Evolutionary conservation across 2,888 invertebrate genomes (phyloP).

Genomic region (Patella caerulea): DNA sequence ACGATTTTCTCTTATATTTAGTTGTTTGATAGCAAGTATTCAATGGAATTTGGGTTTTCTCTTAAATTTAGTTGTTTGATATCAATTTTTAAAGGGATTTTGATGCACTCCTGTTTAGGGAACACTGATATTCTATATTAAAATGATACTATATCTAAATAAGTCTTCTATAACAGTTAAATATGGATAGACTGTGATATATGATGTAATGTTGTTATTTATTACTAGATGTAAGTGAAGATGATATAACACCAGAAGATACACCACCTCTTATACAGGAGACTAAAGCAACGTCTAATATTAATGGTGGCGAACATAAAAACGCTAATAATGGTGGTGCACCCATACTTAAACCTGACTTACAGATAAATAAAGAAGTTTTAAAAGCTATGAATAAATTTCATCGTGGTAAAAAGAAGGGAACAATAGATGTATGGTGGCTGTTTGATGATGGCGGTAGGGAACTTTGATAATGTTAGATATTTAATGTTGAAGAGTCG

Average conservation of each 20-base stretch:
- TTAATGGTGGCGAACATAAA: conserved; percentile 19
- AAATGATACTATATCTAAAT: no score
- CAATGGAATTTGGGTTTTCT: no score
- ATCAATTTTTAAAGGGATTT: no score
- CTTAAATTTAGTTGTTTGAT: no score
- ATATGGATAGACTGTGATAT: no score
- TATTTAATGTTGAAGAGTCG: neutral
- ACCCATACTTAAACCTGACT: neutral
- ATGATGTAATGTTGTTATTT: neutral
- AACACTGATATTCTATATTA: no score
- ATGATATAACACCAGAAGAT: conserved; percentile 32
- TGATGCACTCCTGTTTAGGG: no score
- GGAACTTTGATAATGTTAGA: neutral
- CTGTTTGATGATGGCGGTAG: conserved; percentile 96
- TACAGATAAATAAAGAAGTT: conserved; percentile 31
- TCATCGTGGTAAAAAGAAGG: conserved; percentile 77
- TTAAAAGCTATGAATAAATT: conserved; percentile 44
- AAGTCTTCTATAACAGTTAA: no score
- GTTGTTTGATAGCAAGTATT: no score
- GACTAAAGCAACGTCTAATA: neutral
- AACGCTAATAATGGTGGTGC: neutral
- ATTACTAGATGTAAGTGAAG: conserved; percentile 35
- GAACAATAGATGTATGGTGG: conserved; percentile 97
- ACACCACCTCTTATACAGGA: conserved; percentile 17
- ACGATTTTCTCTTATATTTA: no score